Conservation (phyloP, 2,113 vertebrate species). For the Anguilla japonica region DNA sequence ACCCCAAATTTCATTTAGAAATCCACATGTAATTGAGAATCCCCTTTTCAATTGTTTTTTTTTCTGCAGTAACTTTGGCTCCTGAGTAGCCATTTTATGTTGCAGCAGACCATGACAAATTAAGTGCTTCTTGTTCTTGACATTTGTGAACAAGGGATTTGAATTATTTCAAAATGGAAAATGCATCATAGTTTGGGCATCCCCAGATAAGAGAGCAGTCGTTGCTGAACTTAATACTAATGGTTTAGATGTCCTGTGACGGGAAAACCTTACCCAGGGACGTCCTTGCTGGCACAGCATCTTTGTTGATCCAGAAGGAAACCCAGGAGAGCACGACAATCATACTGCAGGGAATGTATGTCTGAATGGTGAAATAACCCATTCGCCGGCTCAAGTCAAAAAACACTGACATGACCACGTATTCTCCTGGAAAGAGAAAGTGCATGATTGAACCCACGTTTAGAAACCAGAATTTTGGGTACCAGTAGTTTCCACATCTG, state of each 20-base stretch:
- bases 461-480: not conserved
- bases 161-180: too few species aligned
- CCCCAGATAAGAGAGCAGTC: too few species aligned
- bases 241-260: not conserved
- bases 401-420: slow-evolving; percentile 92
- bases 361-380: slow-evolving; percentile 98
- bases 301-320: slow-evolving; percentile 98
- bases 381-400: slow-evolving; percentile 96
- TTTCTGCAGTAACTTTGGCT: too few species aligned
- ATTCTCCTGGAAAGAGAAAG: slow-evolving; percentile 77
- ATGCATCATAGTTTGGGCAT: too few species aligned
- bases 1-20: not conserved
- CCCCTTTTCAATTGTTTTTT: too few species aligned
- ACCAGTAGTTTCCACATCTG: not conserved
- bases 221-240: not conserved
- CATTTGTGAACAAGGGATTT: too few species aligned
- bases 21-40: not conserved
- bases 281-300: slow-evolving; percentile 92
- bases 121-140: too few species aligned
- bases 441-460: not conserved
- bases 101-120: too few species aligned
- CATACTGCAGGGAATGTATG: slow-evolving; percentile 95
- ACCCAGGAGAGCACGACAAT: slow-evolving; percentile 97
- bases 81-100: too few species aligned
- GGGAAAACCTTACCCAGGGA: slow-evolving; percentile 79